These are phyloP conservation scores for Schrankia costaestrigalis DNA, from an alignment of 2,888 invertebrate genomes.

Conservation along the genomic window DNA sequence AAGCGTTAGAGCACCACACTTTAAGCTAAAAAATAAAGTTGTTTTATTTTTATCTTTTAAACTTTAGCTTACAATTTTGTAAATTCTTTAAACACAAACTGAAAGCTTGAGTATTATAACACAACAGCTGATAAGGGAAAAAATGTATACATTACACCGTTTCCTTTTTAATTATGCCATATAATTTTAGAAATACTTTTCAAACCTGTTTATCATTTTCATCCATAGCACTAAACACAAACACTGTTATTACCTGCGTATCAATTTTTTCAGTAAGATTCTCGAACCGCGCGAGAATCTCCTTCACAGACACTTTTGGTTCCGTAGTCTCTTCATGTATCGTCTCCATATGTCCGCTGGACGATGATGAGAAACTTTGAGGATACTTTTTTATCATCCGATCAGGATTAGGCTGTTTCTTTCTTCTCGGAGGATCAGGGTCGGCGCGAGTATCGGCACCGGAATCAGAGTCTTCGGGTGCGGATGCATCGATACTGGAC, in stretches of 20 bases:
- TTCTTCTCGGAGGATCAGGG: constrained; percentile 55
- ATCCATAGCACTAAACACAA: constrained; percentile 29
- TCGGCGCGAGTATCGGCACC: constrained; percentile 82
- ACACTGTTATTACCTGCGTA: constrained; percentile 43
- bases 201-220: constrained; percentile 32
- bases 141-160: not conserved
- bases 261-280: constrained; percentile 81
- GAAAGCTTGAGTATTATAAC: too few relatives aligned
- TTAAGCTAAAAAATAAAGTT: constrained; percentile 29
- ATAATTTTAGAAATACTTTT: constrained; percentile 13
- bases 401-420: constrained; percentile 42
- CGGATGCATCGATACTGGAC: constrained; percentile 82
- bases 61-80: too few relatives aligned
- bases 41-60: too few relatives aligned
- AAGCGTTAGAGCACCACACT: constrained; percentile 33
- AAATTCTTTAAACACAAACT: constrained; percentile 38
- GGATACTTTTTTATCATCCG: constrained; percentile 62
- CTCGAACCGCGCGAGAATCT: constrained; percentile 90
- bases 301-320: constrained; percentile 91
- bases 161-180: not conserved
- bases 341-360: constrained; percentile 88
- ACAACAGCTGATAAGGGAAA: constrained; percentile 36
- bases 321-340: constrained; percentile 89
- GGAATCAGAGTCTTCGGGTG: constrained; percentile 83
- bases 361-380: constrained; percentile 77